Conservation (phyloP, 2,113 vertebrate genomes). For the Seriola rivoliana region DNA sequence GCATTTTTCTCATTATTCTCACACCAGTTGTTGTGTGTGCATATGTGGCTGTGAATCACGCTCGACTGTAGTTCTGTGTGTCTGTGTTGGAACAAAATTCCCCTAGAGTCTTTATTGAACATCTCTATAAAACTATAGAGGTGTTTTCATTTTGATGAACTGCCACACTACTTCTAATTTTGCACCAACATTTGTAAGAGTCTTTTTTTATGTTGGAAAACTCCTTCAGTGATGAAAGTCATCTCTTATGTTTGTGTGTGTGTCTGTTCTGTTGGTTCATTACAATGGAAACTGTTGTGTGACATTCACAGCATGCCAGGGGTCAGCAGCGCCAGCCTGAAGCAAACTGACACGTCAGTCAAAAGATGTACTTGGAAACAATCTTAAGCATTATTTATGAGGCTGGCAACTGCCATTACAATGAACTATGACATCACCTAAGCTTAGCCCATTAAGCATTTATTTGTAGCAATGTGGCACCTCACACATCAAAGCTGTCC, state of each 20-base stretch:
- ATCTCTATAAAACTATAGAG: not conserved
- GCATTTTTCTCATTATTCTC: not conserved
- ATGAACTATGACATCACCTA: slow-evolving; percentile 84
- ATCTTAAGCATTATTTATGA: slow-evolving; percentile 86
- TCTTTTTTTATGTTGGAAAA: slow-evolving; percentile 42
- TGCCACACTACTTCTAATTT: not conserved
- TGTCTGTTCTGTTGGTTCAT: slow-evolving; percentile 30
- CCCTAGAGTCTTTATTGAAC: not conserved
- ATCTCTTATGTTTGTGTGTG: slow-evolving; percentile 22
- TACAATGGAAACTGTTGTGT: slow-evolving; percentile 78
- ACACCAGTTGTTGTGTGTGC: not conserved
- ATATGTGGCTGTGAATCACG: not conserved
- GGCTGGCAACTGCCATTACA: slow-evolving; percentile 74
- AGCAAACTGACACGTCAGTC: slow-evolving; percentile 72
- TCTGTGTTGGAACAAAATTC: slow-evolving; percentile 2
- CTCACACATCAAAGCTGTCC: slow-evolving; percentile 83
- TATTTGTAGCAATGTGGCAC: slow-evolving; percentile 84
- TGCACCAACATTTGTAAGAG: slow-evolving; percentile 5
- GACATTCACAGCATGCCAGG: slow-evolving; percentile 77
- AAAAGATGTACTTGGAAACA: slow-evolving; percentile 78
- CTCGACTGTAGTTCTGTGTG: not conserved
- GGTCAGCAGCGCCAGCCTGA: slow-evolving; percentile 59
- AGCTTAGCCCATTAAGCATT: slow-evolving; percentile 81
- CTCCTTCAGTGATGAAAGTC: slow-evolving; percentile 36
- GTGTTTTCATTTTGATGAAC: slow-evolving; percentile 6